Evolutionary conservation across 2,888 invertebrate species (phyloP), one percentile per base, ranked within the genome.

Genomic region (Lypha dubia): DNA sequence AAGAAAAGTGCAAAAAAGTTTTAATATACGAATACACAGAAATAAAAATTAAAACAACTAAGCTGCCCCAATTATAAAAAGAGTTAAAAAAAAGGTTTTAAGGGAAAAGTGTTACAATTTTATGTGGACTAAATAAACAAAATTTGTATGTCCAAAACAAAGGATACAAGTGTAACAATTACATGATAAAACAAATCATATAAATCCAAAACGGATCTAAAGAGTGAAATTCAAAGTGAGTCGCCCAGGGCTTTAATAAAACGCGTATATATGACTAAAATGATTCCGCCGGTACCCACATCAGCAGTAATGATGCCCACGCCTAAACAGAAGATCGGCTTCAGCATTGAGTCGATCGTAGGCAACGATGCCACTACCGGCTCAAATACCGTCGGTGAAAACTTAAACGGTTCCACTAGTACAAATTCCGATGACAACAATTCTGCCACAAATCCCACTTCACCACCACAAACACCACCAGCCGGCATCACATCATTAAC

Each of bases 231-330:
- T 22, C 6, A 68, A 17, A 74, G 22, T 51, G 65, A 81, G 68
- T 75, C 79, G 65, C 65, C 38, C 28, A 63, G 71, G 68, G 75
- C 70, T 63, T 35, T 85, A 83, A 58, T 65, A 87, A 87, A 87
- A 88, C 89, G 89, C 89, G 88, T 89, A 90, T 92, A 90, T 90
- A 92, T 92, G 92, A 92, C 92, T 92, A 92, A 92, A 89, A 97
- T 97, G 97, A 97, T 97, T 97, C 97, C 97, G 94, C 95, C 97
- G 94, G 96, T 97, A 95, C 97, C 97, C 94, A 97, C 97, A 92
- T 96, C 97, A 94, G 96, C 97, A 93, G 96, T 96, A 93, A 96
- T 97, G 93, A 96, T 97, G 94, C 96, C 97, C 92, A 92, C 92
- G 88, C 96, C 97, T 91, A 97, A 97, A 94, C 97, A 98, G 90